A percentile compares a stretch with the other conserved stretches of the same genome.
phyloP scores from a whole-genome alignment of 1,140 invertebrate genomes.

The Maconellicoccus hirsutus region DNA sequence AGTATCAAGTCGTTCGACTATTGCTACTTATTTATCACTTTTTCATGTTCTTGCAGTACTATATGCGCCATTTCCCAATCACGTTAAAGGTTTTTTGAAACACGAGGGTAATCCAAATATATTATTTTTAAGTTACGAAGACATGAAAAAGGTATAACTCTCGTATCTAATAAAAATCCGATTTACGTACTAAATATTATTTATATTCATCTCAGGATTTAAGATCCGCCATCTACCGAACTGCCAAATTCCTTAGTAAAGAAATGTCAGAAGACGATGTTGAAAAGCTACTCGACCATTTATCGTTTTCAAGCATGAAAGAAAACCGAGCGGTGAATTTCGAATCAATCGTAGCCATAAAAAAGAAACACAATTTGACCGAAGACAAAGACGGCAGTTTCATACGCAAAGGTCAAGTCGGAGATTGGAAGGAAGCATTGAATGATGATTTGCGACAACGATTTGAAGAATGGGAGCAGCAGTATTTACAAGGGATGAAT shows the following conservation, averaged over 20 bases:
- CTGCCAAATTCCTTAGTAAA: conserved; percentile 63
- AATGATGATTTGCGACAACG: conserved; percentile 48
- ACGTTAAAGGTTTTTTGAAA: conserved; percentile 35
- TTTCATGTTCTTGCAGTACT: conserved; percentile 28
- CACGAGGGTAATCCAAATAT: conserved; percentile 33
- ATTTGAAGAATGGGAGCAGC: conserved; percentile 63
- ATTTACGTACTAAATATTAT: conserved; percentile 1
- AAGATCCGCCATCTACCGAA: conserved; percentile 46
- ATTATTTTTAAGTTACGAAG: conserved; percentile 40
- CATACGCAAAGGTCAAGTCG: conserved; percentile 67
- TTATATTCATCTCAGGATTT: conserved; percentile 39
- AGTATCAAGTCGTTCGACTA: too few relatives aligned
- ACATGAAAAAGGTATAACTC: conserved; percentile 34
- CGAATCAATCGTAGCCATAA: conserved; percentile 34
- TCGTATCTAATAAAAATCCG: not conserved
- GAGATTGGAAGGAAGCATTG: conserved; percentile 76
- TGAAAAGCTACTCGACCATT: conserved; percentile 50
- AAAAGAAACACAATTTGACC: conserved; percentile 37
- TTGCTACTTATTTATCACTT: too few relatives aligned
- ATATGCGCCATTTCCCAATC: conserved; percentile 33
- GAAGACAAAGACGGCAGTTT: conserved; percentile 46
- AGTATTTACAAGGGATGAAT: conserved; percentile 36
- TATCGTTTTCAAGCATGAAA: conserved; percentile 54
- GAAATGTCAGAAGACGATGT: conserved; percentile 50
- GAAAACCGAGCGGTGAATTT: conserved; percentile 60